phyloP scores from a whole-genome alignment of 2,113 vertebrate genomes.

The Triplophysa dalaica region DNA sequence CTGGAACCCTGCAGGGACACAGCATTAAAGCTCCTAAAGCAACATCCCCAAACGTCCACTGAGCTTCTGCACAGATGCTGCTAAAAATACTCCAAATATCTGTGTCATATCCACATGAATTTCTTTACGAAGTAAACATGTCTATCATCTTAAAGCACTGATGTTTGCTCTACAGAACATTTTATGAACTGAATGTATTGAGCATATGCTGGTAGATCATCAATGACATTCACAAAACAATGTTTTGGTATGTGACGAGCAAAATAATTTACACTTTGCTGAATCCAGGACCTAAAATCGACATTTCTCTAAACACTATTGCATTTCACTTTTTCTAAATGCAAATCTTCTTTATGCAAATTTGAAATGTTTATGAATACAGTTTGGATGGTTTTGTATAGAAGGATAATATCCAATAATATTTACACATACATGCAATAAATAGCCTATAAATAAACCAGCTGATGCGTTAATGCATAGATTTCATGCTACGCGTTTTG shows the following conservation, averaged over 20 bases:
- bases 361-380: neutral
- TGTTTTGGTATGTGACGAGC: neutral
- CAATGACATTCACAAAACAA: neutral
- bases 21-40: slow-evolving; percentile 24
- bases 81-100: neutral
- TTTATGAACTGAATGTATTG: slow-evolving; percentile 22
- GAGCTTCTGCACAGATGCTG: neutral
- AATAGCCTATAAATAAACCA: too few species aligned
- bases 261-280: neutral
- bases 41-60: neutral
- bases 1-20: slow-evolving; percentile 32
- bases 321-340: neutral
- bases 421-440: too few species aligned
- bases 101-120: neutral
- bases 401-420: too few species aligned
- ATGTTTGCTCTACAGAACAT: neutral
- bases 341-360: neutral
- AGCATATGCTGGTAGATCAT: slow-evolving; percentile 19
- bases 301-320: neutral
- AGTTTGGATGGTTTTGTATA: too few species aligned
- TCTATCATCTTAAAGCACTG: neutral
- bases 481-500: neutral
- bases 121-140: neutral
- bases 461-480: neutral
- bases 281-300: neutral